Evolutionary conservation across 2,113 vertebrate species (phyloP).

Genomic region (Pseudorectes ferrugineus): DNA sequence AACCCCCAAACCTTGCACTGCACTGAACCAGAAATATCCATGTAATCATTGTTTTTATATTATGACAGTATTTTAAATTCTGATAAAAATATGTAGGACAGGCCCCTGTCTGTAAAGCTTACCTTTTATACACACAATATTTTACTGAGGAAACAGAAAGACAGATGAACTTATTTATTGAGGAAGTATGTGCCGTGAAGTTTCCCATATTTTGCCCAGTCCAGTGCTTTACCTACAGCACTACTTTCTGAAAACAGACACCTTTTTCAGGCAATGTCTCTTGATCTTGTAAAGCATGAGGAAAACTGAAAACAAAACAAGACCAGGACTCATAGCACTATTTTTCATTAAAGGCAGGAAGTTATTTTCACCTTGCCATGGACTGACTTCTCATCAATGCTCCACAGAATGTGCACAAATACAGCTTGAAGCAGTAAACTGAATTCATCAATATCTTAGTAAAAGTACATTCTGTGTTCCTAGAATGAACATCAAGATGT

Average conservation of each 20-base stretch:
- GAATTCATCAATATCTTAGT: not conserved
- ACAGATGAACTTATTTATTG: not conserved
- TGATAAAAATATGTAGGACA: not conserved
- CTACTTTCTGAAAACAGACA: not conserved
- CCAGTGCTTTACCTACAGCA: not conserved
- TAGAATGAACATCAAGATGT: not conserved
- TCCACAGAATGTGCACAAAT: not conserved
- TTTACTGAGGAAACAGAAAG: not conserved
- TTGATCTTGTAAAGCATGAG: not conserved
- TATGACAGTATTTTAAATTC: not conserved
- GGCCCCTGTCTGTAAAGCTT: not conserved
- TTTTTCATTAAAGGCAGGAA: not conserved
- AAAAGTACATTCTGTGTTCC: not conserved
- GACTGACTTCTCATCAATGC: not conserved
- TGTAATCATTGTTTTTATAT: not conserved
- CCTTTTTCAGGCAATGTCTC: not conserved
- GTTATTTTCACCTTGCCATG: not conserved
- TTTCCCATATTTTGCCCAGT: not conserved
- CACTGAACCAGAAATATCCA: not conserved
- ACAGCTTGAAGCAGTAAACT: not conserved
- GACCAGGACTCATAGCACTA: not conserved
- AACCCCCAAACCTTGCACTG: not conserved
- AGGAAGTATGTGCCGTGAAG: accelerated
- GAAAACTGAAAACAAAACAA: not conserved
- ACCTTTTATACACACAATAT: not conserved